Conservation (phyloP, 2,888 invertebrate species). For the Hypolimnas misippus region DNA sequence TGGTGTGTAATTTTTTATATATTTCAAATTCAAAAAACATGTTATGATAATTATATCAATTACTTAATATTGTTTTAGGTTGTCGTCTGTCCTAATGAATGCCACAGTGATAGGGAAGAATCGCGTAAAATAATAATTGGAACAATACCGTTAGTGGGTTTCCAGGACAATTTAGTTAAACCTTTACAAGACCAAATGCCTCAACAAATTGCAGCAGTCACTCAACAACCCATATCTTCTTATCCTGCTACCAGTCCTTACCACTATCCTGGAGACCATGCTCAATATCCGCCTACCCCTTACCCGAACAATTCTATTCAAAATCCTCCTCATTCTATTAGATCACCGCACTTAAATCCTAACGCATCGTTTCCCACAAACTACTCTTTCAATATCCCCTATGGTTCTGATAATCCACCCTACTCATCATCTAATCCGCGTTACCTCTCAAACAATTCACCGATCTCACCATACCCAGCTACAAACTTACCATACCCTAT, state of each 20-base stretch:
- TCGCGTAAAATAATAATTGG: slow-evolving; percentile 58
- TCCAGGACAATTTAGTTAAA: slow-evolving; percentile 52
- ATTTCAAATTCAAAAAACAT: too few relatives aligned
- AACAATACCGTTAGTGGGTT: slow-evolving; percentile 60
- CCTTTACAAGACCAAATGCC: slow-evolving; percentile 55
- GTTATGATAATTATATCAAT: too few relatives aligned
- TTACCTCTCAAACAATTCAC: too few relatives aligned
- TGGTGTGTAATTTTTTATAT: too few relatives aligned
- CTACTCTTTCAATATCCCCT: slow-evolving; percentile 34
- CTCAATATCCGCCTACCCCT: slow-evolving; percentile 41
- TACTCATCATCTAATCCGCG: background rate
- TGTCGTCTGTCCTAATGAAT: slow-evolving; percentile 55
- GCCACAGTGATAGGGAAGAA: slow-evolving; percentile 58
- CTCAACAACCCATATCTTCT: slow-evolving; percentile 51
- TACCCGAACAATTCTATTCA: slow-evolving; percentile 45
- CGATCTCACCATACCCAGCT: too few relatives aligned
- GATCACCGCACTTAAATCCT: background rate
- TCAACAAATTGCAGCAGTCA: slow-evolving; percentile 41
- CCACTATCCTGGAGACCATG: slow-evolving; percentile 30
- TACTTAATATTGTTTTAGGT: slow-evolving; percentile 54
- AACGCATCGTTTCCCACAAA: slow-evolving; percentile 37
- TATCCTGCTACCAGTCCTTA: slow-evolving; percentile 42
- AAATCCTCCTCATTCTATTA: slow-evolving; percentile 34
- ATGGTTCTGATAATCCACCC: background rate
- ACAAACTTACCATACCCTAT: too few relatives aligned